phyloP scores from a whole-genome alignment of 2,113 vertebrate species.

The Hypomesus transpacificus region DNA sequence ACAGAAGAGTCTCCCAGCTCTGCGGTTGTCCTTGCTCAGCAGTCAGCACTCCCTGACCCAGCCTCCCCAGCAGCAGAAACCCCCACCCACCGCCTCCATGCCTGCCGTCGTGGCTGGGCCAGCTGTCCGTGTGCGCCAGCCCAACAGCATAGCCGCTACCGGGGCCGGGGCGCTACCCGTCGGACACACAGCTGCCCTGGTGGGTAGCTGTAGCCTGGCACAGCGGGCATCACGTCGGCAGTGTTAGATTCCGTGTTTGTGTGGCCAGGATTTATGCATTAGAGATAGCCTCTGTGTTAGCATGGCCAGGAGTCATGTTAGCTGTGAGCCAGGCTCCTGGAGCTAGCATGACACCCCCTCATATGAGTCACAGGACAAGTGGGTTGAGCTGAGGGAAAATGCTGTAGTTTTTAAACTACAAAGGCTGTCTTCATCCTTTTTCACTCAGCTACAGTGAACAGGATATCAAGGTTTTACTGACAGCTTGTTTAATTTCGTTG shows the following conservation, averaged over 20 bases:
- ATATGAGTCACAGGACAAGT: too few species aligned
- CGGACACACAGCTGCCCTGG: slow-evolving; percentile 75
- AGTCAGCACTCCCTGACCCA: slow-evolving; percentile 79
- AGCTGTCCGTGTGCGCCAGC: slow-evolving; percentile 75
- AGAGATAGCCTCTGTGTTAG: too few species aligned
- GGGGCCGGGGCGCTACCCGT: slow-evolving; percentile 56
- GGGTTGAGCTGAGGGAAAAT: too few species aligned
- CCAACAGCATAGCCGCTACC: slow-evolving; percentile 73
- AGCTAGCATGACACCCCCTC: neutral
- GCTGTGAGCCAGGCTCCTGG: neutral
- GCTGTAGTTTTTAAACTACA: too few species aligned
- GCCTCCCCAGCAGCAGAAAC: slow-evolving; percentile 72
- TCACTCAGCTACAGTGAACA: too few species aligned
- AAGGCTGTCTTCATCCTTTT: too few species aligned
- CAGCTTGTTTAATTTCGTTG: too few species aligned
- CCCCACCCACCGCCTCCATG: slow-evolving; percentile 61
- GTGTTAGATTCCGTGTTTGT: neutral
- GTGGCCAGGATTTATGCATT: neutral
- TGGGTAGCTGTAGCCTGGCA: slow-evolving; percentile 57
- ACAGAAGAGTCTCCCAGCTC: slow-evolving; percentile 85
- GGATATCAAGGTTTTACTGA: too few species aligned
- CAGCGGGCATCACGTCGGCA: neutral
- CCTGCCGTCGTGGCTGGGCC: slow-evolving; percentile 68
- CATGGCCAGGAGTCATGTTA: too few species aligned
- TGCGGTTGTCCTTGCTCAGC: slow-evolving; percentile 82